These are phyloP conservation scores for Antigone vipio DNA, from an alignment of 2,113 vertebrate genomes.

Conservation along the genomic window DNA sequence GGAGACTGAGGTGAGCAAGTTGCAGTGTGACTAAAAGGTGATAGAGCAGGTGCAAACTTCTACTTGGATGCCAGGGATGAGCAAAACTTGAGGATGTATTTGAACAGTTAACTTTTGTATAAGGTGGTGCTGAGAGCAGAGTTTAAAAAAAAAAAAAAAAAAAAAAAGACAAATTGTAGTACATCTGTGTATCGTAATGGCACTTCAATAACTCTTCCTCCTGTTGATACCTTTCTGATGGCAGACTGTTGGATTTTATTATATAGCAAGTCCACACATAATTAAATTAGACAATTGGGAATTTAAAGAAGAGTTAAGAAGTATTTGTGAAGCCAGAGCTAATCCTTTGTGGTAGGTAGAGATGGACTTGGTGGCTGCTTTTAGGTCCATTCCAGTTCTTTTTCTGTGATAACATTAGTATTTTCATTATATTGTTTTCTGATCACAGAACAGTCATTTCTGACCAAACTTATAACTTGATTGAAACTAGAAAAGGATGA, in stretches of 20 bases:
- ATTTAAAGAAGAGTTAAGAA: neutral
- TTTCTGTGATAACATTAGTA: neutral
- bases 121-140: neutral
- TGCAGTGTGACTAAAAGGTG: neutral
- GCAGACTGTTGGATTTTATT: neutral
- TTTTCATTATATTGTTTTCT: neutral
- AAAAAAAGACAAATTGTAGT: neutral
- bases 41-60: neutral
- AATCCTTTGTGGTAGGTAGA: neutral
- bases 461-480: neutral
- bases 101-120: neutral
- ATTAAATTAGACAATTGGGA: neutral
- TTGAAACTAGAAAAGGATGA: neutral
- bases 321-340: neutral
- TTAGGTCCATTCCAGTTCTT: neutral
- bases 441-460: neutral
- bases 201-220: neutral
- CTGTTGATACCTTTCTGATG: neutral
- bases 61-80: neutral
- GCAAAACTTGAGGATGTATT: neutral
- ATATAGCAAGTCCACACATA: neutral
- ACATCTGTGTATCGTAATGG: neutral
- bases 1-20: neutral
- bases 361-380: neutral
- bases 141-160: neutral